Evolutionary conservation across 2,797 vertebrate species (phyloP).

Genomic region (Numenius phaeopus): DNA sequence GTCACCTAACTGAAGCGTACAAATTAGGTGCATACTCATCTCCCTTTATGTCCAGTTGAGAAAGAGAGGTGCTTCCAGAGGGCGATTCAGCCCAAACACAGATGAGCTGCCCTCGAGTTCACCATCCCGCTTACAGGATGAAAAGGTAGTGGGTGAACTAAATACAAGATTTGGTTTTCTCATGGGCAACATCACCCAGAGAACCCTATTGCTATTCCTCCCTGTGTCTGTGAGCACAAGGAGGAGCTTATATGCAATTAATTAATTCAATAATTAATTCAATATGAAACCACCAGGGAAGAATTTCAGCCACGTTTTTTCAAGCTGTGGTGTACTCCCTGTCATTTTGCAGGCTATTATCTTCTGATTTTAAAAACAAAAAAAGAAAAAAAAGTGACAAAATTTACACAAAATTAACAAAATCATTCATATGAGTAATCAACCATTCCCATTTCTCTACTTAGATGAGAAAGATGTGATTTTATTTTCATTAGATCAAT

Average conservation of each 20-base stretch:
- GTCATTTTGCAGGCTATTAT: not conserved
- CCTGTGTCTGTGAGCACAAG: not conserved
- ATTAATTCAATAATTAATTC: not conserved
- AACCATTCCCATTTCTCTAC: not conserved
- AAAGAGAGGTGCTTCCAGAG: not conserved
- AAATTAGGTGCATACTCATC: not conserved
- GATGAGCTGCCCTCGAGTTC: not conserved
- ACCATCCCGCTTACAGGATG: not conserved
- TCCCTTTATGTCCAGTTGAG: not conserved
- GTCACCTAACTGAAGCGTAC: not conserved
- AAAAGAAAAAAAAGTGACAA: not conserved
- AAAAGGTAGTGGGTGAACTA: not conserved
- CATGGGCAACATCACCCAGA: not conserved
- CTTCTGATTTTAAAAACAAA: not conserved
- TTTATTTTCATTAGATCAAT: not conserved
- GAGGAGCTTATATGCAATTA: not conserved
- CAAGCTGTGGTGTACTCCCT: not conserved
- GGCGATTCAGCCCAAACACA: not conserved
- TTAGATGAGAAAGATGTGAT: not conserved
- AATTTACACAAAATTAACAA: not conserved
- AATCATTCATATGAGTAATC: not conserved
- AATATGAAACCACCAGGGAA: not conserved
- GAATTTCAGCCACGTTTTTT: not conserved
- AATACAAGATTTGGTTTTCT: not conserved
- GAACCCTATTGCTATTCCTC: not conserved